phyloP scores from a whole-genome alignment of 2,888 invertebrate genomes.

The Synanthedon tipuliformis region DNA sequence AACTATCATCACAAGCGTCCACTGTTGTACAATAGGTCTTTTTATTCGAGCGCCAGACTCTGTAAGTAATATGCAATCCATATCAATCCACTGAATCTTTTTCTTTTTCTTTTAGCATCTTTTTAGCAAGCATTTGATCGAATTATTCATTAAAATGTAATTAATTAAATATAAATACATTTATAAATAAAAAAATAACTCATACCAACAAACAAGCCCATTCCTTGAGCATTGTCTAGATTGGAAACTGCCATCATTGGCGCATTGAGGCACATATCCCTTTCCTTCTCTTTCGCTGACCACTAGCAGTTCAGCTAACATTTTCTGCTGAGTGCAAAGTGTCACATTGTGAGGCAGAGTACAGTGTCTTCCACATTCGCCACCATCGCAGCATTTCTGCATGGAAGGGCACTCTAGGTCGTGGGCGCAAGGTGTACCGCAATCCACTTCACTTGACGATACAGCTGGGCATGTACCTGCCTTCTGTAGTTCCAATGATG shows the following conservation, averaged over 20 bases:
- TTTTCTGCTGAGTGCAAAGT: conserved; percentile 81
- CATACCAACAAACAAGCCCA: conserved; percentile 83
- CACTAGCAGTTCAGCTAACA: conserved; percentile 80
- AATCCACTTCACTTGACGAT: conserved; percentile 49
- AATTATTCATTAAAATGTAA: too few species aligned
- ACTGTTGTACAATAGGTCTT: too few species aligned
- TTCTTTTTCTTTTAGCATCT: too few species aligned
- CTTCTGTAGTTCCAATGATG: conserved; percentile 79
- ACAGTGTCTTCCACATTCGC: conserved; percentile 80
- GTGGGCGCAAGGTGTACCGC: conserved; percentile 78
- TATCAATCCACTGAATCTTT: too few species aligned
- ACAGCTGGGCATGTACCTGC: conserved; percentile 79
- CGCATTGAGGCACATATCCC: conserved; percentile 87
- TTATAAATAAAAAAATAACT: too few species aligned
- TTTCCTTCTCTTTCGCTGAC: conserved; percentile 83
- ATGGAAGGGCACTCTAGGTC: conserved; percentile 86
- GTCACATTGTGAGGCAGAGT: conserved; percentile 81
- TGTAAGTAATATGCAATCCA: too few species aligned
- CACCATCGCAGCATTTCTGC: conserved; percentile 84
- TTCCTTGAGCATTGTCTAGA: conserved; percentile 85
- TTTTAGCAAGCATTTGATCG: too few species aligned
- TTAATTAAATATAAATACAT: too few species aligned
- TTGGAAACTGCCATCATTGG: conserved; percentile 76
- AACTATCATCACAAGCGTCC: too few species aligned
- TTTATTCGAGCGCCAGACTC: too few species aligned